phyloP scores from a whole-genome alignment of 2,113 vertebrate genomes.

The Megalops atlanticus region DNA sequence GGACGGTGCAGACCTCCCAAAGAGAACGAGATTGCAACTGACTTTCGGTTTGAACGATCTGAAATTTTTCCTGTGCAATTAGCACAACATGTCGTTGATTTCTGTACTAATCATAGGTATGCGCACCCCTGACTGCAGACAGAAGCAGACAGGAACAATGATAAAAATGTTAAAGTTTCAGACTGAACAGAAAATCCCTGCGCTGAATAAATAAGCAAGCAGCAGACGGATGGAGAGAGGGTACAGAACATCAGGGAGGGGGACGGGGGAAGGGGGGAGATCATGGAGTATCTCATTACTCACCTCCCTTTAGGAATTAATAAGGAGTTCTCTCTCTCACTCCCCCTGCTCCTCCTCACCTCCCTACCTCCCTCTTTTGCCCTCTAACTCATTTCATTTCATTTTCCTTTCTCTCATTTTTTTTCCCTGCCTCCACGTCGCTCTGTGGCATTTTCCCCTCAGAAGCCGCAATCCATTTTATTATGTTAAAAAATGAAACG shows the following conservation, averaged over 20 bases:
- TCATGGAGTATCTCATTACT: conserved; percentile 1
- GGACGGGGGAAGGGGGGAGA: not conserved
- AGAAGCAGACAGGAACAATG: not conserved
- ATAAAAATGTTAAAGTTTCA: not conserved
- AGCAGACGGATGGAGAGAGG: not conserved
- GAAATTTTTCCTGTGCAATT: too few relatives aligned
- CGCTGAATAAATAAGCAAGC: not conserved
- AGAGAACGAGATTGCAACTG: not conserved
- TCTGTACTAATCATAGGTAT: not conserved
- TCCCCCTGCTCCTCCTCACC: conserved; percentile 25
- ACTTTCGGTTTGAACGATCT: too few relatives aligned
- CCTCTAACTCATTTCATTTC: conserved; percentile 11
- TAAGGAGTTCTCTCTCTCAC: not conserved
- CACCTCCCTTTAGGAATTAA: conserved; percentile 8
- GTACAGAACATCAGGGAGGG: not conserved
- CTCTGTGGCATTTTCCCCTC: not conserved
- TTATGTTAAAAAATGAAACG: not conserved
- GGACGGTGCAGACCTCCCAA: not conserved
- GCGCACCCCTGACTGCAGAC: not conserved
- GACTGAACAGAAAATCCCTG: not conserved
- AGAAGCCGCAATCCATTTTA: not conserved
- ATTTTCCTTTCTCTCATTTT: conserved; percentile 43
- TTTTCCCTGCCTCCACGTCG: conserved; percentile 18
- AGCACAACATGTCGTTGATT: too few relatives aligned
- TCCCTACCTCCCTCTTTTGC: conserved; percentile 58